phyloP scores from a whole-genome alignment of 2,888 invertebrate species.

The Podotricha telesiphe region DNA sequence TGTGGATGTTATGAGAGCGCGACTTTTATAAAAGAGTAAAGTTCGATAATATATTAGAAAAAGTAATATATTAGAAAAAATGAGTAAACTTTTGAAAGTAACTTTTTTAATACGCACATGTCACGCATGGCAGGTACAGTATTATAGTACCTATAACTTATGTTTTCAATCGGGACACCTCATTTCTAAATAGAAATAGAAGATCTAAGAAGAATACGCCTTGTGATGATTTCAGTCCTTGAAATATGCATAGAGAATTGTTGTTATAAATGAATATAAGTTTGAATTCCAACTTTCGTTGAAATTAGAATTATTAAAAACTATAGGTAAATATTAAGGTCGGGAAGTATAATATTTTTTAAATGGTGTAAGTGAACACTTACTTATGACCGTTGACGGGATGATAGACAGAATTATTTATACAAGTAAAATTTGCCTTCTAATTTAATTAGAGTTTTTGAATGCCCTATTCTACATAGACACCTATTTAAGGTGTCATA shows the following conservation, averaged over 20 bases:
- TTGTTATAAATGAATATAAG: too few species aligned
- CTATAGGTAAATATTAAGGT: too few species aligned
- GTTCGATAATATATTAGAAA: neutral
- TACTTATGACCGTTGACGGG: too few species aligned
- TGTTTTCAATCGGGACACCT: neutral
- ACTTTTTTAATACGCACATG: neutral
- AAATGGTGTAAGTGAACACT: too few species aligned
- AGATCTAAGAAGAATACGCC: neutral
- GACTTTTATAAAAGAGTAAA: neutral
- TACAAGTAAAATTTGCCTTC: neutral
- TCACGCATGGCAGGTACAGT: neutral
- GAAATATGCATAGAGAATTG: too few species aligned
- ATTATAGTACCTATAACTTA: neutral
- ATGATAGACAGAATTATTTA: neutral
- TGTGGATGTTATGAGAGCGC: too few species aligned
- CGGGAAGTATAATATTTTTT: too few species aligned
- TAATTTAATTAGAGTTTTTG: neutral
- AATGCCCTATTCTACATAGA: too few species aligned
- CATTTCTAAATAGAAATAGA: neutral
- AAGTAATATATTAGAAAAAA: neutral
- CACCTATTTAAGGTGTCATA: too few species aligned
- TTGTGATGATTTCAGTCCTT: neutral
- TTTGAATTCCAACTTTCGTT: neutral
- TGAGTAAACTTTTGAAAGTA: neutral
- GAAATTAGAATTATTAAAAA: too few species aligned